Conservation (phyloP, 1,140 invertebrate species). For the Scaptomyza hsui region DNA sequence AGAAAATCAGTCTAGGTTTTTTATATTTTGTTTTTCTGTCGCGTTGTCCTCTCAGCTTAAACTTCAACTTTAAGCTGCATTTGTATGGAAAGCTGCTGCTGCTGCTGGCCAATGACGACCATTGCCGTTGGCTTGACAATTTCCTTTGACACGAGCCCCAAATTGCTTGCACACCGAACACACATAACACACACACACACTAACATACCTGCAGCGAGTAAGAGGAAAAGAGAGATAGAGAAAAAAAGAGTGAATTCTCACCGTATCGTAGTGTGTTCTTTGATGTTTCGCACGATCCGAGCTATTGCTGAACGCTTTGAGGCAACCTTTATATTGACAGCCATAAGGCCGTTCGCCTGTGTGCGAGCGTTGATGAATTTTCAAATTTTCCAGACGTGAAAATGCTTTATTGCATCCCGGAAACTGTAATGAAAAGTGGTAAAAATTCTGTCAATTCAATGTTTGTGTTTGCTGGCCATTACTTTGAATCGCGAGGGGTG, state of each 20-base stretch:
- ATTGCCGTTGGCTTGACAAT: constrained; percentile 61
- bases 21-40: too few relatives aligned
- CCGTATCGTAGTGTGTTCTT: constrained; percentile 97
- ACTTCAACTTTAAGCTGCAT: constrained; percentile 59
- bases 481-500: constrained; percentile 4
- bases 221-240: too few relatives aligned
- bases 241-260: constrained; percentile 85
- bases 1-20: constrained; percentile 27
- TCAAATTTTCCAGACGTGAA: constrained; percentile 96
- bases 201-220: neutral
- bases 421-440: constrained; percentile 88
- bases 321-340: constrained; percentile 93
- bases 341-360: constrained; percentile 95
- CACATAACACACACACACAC: constrained; percentile 12
- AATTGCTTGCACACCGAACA: constrained; percentile 53
- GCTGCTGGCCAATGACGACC: constrained; percentile 18
- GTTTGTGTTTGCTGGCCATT: constrained; percentile 34
- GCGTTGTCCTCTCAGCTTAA: constrained; percentile 8
- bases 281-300: constrained; percentile 98
- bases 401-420: constrained; percentile 96
- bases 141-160: constrained; percentile 72
- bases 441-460: constrained; percentile 50
- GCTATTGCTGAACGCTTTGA: constrained; percentile 98
- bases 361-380: constrained; percentile 97
- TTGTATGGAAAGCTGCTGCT: constrained; percentile 15